Evolutionary conservation across 2,888 invertebrate species (phyloP).

Genomic region (Ichneumoninae sp.): DNA sequence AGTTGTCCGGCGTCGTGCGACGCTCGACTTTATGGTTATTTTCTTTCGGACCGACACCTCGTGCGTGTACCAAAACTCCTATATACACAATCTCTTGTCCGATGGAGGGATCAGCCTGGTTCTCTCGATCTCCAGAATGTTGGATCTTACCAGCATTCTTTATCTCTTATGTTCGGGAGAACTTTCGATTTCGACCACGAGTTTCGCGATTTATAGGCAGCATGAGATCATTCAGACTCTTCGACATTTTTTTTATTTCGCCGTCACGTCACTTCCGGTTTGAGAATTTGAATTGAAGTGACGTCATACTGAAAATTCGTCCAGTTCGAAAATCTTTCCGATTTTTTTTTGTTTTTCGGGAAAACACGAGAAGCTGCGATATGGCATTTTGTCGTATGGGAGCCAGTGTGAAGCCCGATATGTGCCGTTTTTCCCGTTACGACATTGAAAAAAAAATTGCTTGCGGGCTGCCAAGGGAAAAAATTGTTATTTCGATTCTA

Average conservation of each 20-base stretch:
- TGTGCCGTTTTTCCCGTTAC: not conserved
- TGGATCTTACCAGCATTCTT: constrained; percentile 21
- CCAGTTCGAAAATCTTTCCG: too few relatives aligned
- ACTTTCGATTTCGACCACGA: not conserved
- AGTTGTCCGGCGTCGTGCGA: constrained; percentile 38
- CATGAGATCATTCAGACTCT: not conserved
- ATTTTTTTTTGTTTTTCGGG: too few relatives aligned
- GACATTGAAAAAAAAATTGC: too few relatives aligned
- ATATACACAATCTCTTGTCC: constrained; percentile 19
- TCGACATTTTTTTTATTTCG: not conserved
- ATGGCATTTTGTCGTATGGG: not conserved
- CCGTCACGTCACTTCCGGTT: not conserved
- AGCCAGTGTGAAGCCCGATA: not conserved
- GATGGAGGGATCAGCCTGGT: constrained; percentile 16
- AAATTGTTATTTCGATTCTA: too few relatives aligned
- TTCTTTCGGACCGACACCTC: constrained; percentile 40
- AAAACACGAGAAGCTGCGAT: not conserved
- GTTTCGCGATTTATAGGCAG: not conserved
- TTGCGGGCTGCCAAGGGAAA: too few relatives aligned
- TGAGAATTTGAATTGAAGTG: constrained; percentile 8
- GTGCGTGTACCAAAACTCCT: constrained; percentile 32
- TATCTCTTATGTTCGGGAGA: constrained; percentile 15
- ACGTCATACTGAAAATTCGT: too few relatives aligned
- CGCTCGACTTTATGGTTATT: constrained; percentile 50
- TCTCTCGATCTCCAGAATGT: not conserved